Base-by-base conservation (phyloP, 2,888 invertebrate genomes). In the Clistopyga incitator region DNA sequence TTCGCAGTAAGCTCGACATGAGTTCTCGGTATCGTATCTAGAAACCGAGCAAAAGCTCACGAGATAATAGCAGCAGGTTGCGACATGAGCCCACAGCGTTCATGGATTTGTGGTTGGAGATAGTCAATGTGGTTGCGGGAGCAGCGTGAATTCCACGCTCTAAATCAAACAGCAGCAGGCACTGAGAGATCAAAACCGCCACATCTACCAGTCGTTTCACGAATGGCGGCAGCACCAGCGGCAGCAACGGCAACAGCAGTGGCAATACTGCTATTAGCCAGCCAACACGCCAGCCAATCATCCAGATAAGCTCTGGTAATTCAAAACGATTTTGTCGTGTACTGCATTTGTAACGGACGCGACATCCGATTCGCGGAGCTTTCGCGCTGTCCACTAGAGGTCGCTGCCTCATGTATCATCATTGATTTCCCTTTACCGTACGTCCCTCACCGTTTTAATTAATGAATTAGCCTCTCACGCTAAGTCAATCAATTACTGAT, bases 241-340 rank as follows among this genome's bases (percentile, higher is more conserved):
- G 42, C 71, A 47, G 38, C n/a, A 42, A 18, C 13, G 8, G 54
- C 47, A 67, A 47, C 59, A 59, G 71, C 52, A 45, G 68, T 34
- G 15, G 67, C 67, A 29, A 15, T 15, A 25, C 10, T 23, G 54
- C 42, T 68, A 77, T 71, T 77, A 77, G 67, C 67, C 47, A 50
- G 54, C 38, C 54, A 67, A 74, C 59, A 68, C 54, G 67, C 47
- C 50, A 45, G 50, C 68, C 74, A 78, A 56, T 82, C 72, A 78
- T 82, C 74, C 74, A 59, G 78, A 82, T 82, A 82, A 82, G 82
- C 82, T 78, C 74, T 50, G 78, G 78, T 78, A 82, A 82, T 78
- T 78, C 82, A 82, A 82, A 82, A 82, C 78, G 78, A 74, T 82
- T 78, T 82, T 78, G 68, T 67, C 67, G 68, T 74, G 68, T 74